Base-by-base conservation (phyloP, 2,113 vertebrate species). In the Seriola aureovittata region DNA sequence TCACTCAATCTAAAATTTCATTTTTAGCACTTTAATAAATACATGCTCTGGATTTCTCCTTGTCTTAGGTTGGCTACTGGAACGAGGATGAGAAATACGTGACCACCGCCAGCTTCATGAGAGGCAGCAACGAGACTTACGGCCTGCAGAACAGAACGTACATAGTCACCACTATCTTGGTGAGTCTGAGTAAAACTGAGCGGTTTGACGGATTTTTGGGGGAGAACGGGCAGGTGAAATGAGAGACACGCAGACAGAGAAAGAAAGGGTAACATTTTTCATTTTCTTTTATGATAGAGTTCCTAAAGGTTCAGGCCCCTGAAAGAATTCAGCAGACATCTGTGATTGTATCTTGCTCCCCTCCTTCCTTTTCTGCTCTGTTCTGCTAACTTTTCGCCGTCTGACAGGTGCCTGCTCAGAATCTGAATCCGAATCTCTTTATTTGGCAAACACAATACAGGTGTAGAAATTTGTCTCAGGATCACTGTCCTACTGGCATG, bases 1-100 rank as follows among this genome's bases (percentile, higher is more conserved):
- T 32, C 29, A 46, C 16, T 60, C 23, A 13, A 23, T 57, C 13
- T 21, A 40, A 7, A 52, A 50, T 40, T 54, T 57, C 25, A n/a
- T 21, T 25, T 57, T 62, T 21, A 21, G 1, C 34, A 65, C 14
- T 57, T 46, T 32, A n/a, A 29, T 57, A 81, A 69, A 40, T 25
- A 60, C 69, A 14, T 40, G 11, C n/a, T 10, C 25, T 21, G 21
- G 9, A 62, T 21, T 44, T 74, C 8, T 80, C 36, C 21, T 52
- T 58, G 4, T 81, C 38, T 52, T 88, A 99, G 98, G 98, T 99
- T 13, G 98, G 97, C 73, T 98, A 99, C 88, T 99, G 98, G 98
- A 99, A 98, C 48, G 98, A 99, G 92, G 97, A 99, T 77, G 98
- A 99, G 84, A 98, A 98, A 87, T 95, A 98, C 63, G 97, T 99